Conservation (phyloP, 2,797 vertebrate species). For the Chelidonichthys spinosus region DNA sequence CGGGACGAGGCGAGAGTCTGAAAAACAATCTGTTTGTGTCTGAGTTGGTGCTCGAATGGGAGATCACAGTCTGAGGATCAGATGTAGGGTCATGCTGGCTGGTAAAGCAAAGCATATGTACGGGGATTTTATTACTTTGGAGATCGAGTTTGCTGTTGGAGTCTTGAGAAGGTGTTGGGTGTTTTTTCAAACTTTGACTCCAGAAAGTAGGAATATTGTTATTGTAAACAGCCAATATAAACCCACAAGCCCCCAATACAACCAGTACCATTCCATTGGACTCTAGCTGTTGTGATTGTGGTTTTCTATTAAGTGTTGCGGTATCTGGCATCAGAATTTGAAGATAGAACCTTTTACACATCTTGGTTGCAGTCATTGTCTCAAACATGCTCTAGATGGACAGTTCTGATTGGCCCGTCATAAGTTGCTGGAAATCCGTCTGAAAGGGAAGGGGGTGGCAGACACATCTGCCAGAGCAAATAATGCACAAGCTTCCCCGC, state of each 20-base stretch:
- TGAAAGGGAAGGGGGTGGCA: not conserved
- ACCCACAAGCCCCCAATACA: too few species aligned
- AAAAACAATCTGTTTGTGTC: constrained; percentile 57
- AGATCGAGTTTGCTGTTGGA: constrained; percentile 4
- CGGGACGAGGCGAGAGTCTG: constrained; percentile 24
- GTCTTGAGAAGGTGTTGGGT: constrained; percentile 7
- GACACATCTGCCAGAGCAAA: not conserved
- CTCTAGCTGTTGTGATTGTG: not conserved
- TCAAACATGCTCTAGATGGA: not conserved
- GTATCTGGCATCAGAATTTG: not conserved
- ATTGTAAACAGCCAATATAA: too few species aligned
- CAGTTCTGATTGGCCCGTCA: not conserved
- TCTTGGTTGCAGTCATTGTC: not conserved
- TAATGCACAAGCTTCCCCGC: not conserved
- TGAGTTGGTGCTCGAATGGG: constrained; percentile 26
- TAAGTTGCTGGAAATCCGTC: not conserved
- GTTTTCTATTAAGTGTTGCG: not conserved
- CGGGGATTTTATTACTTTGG: not conserved
- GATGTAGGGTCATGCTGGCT: constrained; percentile 23
- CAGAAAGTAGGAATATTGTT: not conserved
- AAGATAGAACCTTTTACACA: too few species aligned
- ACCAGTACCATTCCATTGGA: not conserved
- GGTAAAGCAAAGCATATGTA: constrained; percentile 18
- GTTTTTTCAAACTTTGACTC: constrained; percentile 1
- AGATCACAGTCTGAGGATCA: constrained; percentile 24